Percentiles rank a stretch among this genome's conserved stretches.
These are phyloP conservation scores for Erinaceus europaeus DNA, from an alignment of 2,113 vertebrate species.

Conservation along the genomic window DNA sequence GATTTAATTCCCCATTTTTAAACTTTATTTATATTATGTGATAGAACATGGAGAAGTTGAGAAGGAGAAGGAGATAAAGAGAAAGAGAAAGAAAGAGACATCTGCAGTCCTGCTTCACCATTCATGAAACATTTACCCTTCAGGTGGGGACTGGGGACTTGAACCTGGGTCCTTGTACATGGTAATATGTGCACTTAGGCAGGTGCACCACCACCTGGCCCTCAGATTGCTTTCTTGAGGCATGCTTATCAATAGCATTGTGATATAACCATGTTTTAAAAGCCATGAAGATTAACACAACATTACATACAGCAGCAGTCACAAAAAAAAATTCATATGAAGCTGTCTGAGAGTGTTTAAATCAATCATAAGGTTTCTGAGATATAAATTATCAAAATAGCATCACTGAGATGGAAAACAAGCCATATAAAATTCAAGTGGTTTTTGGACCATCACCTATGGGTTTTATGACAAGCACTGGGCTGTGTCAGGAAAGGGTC, in stretches of 20 bases:
- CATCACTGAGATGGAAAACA: constrained; percentile 29
- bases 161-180: no score
- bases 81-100: no score
- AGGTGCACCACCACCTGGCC: no score
- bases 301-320: background rate
- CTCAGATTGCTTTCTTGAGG: constrained; percentile 4
- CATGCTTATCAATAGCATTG: background rate
- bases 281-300: background rate
- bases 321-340: background rate
- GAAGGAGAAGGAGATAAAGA: no score
- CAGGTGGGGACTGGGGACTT: no score
- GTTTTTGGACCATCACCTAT: background rate
- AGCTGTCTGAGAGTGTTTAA: background rate
- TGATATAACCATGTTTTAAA: constrained; percentile 20
- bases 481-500: constrained; percentile 10
- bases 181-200: no score
- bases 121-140: no score
- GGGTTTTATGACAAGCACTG: background rate
- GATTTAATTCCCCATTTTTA: no score
- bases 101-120: no score
- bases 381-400: background rate
- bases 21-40: no score
- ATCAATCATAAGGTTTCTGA: background rate
- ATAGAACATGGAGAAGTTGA: no score
- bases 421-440: constrained; percentile 1